A percentile compares a stretch with the other conserved stretches of the same genome.
phyloP scores from a whole-genome alignment of 2,113 vertebrate genomes.

The Stegastes partitus region DNA sequence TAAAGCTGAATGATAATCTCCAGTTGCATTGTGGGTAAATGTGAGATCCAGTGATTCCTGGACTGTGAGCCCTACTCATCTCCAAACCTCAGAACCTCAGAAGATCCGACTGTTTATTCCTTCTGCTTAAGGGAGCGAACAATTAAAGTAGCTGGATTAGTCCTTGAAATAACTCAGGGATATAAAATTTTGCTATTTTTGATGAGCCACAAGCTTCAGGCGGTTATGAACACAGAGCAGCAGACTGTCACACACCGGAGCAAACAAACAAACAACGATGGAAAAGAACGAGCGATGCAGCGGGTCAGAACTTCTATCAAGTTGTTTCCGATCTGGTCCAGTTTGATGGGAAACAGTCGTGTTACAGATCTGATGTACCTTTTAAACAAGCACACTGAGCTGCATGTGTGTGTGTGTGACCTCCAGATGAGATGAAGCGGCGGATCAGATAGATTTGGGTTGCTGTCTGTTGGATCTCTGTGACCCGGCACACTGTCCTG shows the following conservation, averaged over 20 bases:
- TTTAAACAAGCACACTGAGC: constrained; percentile 24
- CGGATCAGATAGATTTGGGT: constrained; percentile 28
- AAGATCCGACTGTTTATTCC: too few relatives aligned
- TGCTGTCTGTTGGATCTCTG: constrained; percentile 4
- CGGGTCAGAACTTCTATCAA: background rate
- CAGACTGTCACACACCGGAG: background rate
- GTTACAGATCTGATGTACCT: background rate
- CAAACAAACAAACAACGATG: background rate
- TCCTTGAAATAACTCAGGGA: too few relatives aligned
- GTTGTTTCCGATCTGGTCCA: background rate
- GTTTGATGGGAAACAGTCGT: constrained; percentile 20
- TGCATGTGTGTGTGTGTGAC: constrained; percentile 31
- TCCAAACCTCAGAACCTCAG: background rate
- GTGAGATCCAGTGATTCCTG: background rate
- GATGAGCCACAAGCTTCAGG: background rate
- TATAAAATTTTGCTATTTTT: background rate
- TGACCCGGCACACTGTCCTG: constrained; percentile 1
- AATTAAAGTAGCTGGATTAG: background rate
- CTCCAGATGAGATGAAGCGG: constrained; percentile 35
- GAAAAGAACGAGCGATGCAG: constrained; percentile 6
- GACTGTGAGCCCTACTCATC: background rate
- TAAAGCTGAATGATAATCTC: background rate
- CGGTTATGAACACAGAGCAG: constrained; percentile 1
- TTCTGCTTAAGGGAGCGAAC: background rate
- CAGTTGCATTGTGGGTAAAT: constrained; percentile 11